Conservation (phyloP, 2,888 invertebrate species). For the Metalampra italica region DNA sequence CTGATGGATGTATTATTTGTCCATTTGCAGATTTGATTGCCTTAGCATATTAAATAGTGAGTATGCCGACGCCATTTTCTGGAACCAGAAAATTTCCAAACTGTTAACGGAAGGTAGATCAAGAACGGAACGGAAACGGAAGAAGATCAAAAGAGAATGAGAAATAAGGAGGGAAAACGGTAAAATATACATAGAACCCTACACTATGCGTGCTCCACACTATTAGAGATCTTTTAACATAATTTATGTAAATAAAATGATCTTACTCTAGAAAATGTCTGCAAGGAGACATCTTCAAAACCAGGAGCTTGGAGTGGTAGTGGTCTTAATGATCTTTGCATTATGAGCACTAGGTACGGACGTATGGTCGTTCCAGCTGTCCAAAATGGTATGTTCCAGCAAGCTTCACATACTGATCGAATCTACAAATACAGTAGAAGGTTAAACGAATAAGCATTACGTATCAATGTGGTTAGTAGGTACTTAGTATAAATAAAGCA, state of each 20-base stretch:
- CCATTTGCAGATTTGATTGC: slow-evolving; percentile 21
- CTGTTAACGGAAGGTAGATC: too few species aligned
- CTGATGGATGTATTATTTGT: too few species aligned
- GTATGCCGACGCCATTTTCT: slow-evolving; percentile 55
- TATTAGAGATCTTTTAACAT: background rate
- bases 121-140: too few species aligned
- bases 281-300: slow-evolving; percentile 48
- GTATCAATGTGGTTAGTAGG: too few species aligned
- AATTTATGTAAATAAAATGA: slow-evolving; percentile 2
- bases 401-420: slow-evolving; percentile 43
- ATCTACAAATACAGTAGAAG: slow-evolving; percentile 22
- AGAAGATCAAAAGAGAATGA: too few species aligned
- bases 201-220: too few species aligned
- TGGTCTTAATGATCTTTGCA: slow-evolving; percentile 46
- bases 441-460: background rate
- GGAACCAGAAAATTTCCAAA: slow-evolving; percentile 24
- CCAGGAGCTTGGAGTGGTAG: slow-evolving; percentile 46
- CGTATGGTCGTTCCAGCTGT: slow-evolving; percentile 40
- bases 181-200: too few species aligned
- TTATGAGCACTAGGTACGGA: slow-evolving; percentile 53
- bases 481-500: too few species aligned
- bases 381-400: slow-evolving; percentile 54
- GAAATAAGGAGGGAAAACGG: too few species aligned
- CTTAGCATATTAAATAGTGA: slow-evolving; percentile 56
- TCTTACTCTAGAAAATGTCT: slow-evolving; percentile 54